Conservation (phyloP, 1,140 invertebrate species). For the Battus philenor region DNA sequence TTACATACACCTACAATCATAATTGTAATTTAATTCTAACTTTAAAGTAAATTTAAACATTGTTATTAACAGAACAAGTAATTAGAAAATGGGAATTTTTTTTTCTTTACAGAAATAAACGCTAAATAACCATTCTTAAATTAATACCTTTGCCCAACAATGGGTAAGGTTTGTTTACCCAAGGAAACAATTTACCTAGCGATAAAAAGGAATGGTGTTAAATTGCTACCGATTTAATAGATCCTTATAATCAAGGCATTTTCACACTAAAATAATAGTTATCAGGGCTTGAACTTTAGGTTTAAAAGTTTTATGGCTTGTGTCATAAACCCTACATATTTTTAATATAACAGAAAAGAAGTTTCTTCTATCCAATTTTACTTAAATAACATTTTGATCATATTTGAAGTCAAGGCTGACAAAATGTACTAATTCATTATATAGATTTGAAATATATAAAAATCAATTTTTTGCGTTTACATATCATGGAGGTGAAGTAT, state of each 20-base stretch:
- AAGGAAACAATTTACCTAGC: conserved; percentile 39
- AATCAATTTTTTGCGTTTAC: too few species aligned
- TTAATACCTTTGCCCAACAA: conserved; percentile 23
- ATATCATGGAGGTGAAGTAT: too few species aligned
- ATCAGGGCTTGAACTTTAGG: neutral
- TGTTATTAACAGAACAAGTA: conserved; percentile 32
- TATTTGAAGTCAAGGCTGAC: too few species aligned
- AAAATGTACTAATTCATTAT: too few species aligned
- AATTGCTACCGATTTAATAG: conserved; percentile 41
- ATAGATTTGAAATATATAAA: too few species aligned
- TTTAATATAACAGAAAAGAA: too few species aligned
- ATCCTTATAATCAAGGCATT: conserved; percentile 30
- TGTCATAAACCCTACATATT: too few species aligned
- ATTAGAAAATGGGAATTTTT: conserved; percentile 30
- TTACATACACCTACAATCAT: conserved; percentile 60
- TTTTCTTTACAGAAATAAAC: conserved; percentile 29
- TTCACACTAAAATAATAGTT: conserved; percentile 12
- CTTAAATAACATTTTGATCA: too few species aligned
- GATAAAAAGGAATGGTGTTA: conserved; percentile 65
- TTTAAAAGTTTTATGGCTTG: too few species aligned
- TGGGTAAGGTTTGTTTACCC: conserved; percentile 19
- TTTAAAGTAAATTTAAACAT: conserved; percentile 36
- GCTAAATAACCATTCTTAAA: conserved; percentile 16
- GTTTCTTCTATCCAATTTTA: too few species aligned
- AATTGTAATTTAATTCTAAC: conserved; percentile 40